Percentiles rank a stretch among this genome's conserved stretches.
These are phyloP conservation scores for Motacilla alba DNA, from an alignment of 2,113 vertebrate genomes.

Conservation along the genomic window DNA sequence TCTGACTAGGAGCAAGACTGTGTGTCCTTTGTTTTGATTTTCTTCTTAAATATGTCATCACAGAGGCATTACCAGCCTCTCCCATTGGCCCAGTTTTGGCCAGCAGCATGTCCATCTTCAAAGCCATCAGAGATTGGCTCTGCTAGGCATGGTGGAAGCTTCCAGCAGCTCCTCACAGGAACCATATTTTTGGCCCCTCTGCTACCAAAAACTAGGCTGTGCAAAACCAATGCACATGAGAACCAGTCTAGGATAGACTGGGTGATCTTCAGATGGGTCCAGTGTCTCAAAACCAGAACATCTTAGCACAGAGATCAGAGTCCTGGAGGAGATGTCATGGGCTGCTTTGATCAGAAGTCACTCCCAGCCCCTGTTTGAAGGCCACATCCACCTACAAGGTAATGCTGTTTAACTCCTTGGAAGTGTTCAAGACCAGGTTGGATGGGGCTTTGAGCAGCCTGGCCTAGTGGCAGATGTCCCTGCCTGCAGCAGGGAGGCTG, in stretches of 20 bases:
- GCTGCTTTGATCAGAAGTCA: background rate
- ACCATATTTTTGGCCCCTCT: no score
- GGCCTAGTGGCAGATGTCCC: background rate
- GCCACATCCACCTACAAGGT: background rate
- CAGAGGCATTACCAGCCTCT: background rate
- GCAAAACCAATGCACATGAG: background rate
- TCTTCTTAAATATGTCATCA: background rate
- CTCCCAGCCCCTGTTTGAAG: background rate
- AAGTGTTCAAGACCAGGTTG: background rate
- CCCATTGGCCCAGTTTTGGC: background rate
- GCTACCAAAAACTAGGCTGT: background rate
- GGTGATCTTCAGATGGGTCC: background rate
- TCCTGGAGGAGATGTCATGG: background rate
- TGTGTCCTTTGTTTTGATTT: background rate
- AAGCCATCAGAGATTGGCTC: background rate
- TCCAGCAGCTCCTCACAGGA: background rate
- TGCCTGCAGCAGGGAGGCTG: background rate
- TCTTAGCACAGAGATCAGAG: background rate
- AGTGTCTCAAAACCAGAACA: background rate
- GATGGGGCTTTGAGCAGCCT: background rate
- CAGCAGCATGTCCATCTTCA: background rate
- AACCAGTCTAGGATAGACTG: background rate
- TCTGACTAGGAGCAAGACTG: background rate
- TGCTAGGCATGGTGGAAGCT: background rate
- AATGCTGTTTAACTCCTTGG: background rate